Evolutionary conservation across 2,113 vertebrate genomes (phyloP), one percentile per base, ranked within the genome.

Genomic region (Nanorana parkeri): DNA sequence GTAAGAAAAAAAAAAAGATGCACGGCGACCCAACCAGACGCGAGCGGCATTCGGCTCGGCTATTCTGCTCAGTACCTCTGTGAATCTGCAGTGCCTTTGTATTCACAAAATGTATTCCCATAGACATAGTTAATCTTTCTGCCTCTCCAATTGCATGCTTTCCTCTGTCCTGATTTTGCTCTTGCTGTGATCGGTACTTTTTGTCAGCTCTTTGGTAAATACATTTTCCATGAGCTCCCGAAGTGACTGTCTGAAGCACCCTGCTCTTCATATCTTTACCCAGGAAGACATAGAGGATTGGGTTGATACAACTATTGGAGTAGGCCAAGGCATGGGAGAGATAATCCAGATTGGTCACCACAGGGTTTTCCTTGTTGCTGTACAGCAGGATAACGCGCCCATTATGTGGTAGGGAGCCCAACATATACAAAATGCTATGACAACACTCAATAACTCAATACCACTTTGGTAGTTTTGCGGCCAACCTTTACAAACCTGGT

Each of bases 271-370:
- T 94, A 74, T 91, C 87, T 58, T 77, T 90, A 4, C 94, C 95
- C 88, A 95, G 86, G 61, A 95, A 91, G 47, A 93, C 93, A 3
- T 96, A 95, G 36, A 95, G 88, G 2, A 88, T 79, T 4, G 94
- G 95, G 80, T 95, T 95, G 67, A 94, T 86, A 84, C 95, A 96
- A 86, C 94, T 96, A 85, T 95, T 96, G 66, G 89, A 69, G 3
- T 92, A 93, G 0, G 93, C 94, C 5, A 95, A 81, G n/a, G 90
- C 88, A 54, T 78, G 63, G 20, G 88, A 85, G 64, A 95, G 66
- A 0, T 84, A 85, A 77, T 96, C 92, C 83, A 94, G 88, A 7
- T 85, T 32, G 13, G 5, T 0, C 0, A 91, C 0, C 2, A 29
- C 71, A 6, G 1, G 5, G 51, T 80, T n/a, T n/a, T n/a, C n/a